phyloP scores from a whole-genome alignment of 2,113 vertebrate genomes.

The Enhydra lutris region DNA sequence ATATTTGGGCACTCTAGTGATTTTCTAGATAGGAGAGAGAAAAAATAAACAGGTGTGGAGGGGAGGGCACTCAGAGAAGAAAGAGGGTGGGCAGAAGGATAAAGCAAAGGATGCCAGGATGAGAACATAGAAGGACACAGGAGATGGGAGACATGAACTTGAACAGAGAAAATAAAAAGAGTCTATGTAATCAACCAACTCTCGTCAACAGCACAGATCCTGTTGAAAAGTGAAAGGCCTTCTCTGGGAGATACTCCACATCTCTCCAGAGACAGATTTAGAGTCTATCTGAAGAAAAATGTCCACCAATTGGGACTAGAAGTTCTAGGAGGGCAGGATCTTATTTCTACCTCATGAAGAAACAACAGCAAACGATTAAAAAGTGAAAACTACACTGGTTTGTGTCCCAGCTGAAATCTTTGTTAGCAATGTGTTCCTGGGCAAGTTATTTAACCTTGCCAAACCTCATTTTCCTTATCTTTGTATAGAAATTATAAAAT shows the following conservation, averaged over 20 bases:
- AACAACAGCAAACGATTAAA: neutral
- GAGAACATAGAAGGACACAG: neutral
- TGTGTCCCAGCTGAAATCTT: neutral
- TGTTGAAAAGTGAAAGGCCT: neutral
- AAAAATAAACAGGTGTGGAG: neutral
- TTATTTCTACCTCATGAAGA: neutral
- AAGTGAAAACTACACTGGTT: neutral
- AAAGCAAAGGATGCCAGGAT: neutral
- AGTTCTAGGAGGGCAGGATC: neutral
- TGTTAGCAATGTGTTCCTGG: neutral
- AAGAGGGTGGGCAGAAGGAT: neutral
- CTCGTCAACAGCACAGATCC: neutral
- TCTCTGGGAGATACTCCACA: neutral
- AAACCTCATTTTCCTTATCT: neutral
- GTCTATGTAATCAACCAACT: neutral
- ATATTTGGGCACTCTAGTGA: neutral
- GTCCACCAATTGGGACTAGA: neutral
- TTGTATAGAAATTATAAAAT: neutral
- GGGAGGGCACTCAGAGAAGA: neutral
- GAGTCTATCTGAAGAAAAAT: neutral
- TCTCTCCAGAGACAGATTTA: neutral
- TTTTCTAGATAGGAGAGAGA: neutral
- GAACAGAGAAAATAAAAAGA: neutral
- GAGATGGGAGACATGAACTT: neutral
- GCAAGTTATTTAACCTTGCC: neutral